Conservation (phyloP, 2,888 invertebrate species). For the Brachynemurus nebulosus region DNA sequence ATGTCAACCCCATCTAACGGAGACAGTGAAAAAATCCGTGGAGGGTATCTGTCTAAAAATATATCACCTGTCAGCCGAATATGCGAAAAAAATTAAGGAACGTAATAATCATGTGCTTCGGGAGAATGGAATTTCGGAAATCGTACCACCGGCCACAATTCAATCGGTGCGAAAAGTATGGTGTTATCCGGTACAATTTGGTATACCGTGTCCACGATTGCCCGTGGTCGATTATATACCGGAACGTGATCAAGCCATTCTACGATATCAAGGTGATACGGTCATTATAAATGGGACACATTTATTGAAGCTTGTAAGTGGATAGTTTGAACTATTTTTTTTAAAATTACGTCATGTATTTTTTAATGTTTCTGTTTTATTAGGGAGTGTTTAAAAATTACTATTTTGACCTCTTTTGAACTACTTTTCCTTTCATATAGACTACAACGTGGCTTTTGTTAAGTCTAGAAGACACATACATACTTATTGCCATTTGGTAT, state of each 20-base stretch:
- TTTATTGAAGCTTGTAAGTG: constrained; percentile 75
- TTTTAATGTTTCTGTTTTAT: too few relatives aligned
- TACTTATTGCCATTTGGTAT: too few relatives aligned
- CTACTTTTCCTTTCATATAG: too few relatives aligned
- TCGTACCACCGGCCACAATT: constrained; percentile 45
- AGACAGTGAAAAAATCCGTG: constrained; percentile 87
- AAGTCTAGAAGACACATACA: too few relatives aligned
- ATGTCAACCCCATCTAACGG: constrained; percentile 90
- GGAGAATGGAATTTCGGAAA: constrained; percentile 66
- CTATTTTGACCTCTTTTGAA: too few relatives aligned
- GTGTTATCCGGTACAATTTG: constrained; percentile 91
- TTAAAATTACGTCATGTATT: too few relatives aligned
- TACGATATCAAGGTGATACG: constrained; percentile 79
- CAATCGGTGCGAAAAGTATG: constrained; percentile 76
- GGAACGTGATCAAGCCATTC: constrained; percentile 70
- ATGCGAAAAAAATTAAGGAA: constrained; percentile 80
- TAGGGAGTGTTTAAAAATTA: too few relatives aligned
- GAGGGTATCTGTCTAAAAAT: constrained; percentile 93
- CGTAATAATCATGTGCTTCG: constrained; percentile 74
- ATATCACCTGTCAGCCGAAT: constrained; percentile 81
- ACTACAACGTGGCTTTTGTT: too few relatives aligned
- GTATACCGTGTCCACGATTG: constrained; percentile 70
- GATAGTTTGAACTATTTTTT: too few relatives aligned
- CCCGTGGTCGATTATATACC: constrained; percentile 77
- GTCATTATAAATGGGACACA: constrained; percentile 74